Evolutionary conservation across 92 coral and sea anemone genomes (phyloP), one percentile per base, ranked within the genome.

Genomic region (Epizoanthus ramosus): DNA sequence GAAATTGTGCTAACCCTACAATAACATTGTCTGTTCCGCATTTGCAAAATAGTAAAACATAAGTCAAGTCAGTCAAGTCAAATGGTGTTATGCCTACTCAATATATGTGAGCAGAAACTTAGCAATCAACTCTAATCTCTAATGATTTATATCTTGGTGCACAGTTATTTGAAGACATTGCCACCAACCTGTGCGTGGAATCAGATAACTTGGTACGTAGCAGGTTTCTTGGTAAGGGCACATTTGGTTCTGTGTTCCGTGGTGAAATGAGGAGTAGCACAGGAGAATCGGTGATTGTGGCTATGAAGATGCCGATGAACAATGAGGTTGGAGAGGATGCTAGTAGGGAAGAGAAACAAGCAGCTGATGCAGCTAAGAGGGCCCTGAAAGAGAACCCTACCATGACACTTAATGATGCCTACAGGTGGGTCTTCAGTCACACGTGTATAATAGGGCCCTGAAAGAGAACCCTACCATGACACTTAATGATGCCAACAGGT

Each of bases 291-390:
- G 22, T 61, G 39, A 86, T 88, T 19, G 88, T 96, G 43, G 99
- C 99, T 82, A 90, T 96, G 95, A 96, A 96, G 89, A 94, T 96
- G 99, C 99, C 99, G 77, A 92, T 96, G 92, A 93, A 96, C 88
- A 87, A 92, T 68, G 98, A 96, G 66, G 91, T 92, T 15, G 98
- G 92, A 0, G 98, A 90, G n/a, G 95, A 94, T 64, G 95, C 99
- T 16, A 88, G 73, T 0, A 92, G 92, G 23, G 99, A 93, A 69
- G 99, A 94, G 67, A 79, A 73, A 33, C 98, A 94, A 45, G 93
- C 93, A 15, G 97, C 98, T 31, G 97, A 90, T 68, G 99, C 99
- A 22, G 98, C 99, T 1, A 91, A 80, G 82, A 89, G 95, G 57
- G 92, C 94, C 22, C 76, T 92, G 60, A 75, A 79, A 85, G 98